Base-by-base conservation (phyloP, 2,888 invertebrate genomes). In the Metellina segmentata region DNA sequence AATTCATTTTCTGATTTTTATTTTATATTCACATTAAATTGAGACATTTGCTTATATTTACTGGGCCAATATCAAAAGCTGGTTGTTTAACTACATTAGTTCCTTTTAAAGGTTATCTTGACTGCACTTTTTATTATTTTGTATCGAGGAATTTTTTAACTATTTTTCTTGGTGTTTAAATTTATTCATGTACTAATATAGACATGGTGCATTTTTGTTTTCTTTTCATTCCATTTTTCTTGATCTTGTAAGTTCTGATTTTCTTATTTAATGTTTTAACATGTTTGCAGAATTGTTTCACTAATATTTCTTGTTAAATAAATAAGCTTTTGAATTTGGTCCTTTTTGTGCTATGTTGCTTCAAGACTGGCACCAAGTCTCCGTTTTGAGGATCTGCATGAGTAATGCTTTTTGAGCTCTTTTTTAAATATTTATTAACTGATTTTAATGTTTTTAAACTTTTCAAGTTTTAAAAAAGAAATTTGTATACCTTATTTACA, bases 1-100 rank as follows among this genome's bases (percentile, higher is more conserved):
- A 51, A 52, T 78, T 78, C 52, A 78, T 51, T 16, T 51, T 78
- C 8, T 78, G 77, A 69, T 77, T 77, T 75, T 75, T 16, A 34
- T 75, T 75, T 75, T 34, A 75, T 11, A 75, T 34, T 11, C 48
- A 20, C 13, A 75, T 20, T 78, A 51, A 11, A 51, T 51, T n/a
- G 52, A 69, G 11, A 13, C 69, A 13, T 13, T 69, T 75, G 2
- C 49, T 75, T 75, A 7, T 75, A 6, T 8, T 71, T 71, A 71
- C 8, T 19, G n/a, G 71, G 20, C 71, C 71, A 71, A 71, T 71
- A 16, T 71, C 71, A 16, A 52, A 78, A 78, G 78, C 52, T 51
- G n/a, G 13, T 78, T 78, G 13, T 34, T 34, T 34, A 19, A 13
- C 61, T 61, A 70, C 69, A 71, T 70, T 16, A 48, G 34, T 69